A percentile compares a stretch with the other conserved stretches of the same genome.
These are phyloP conservation scores for Eurystomus glaucurus DNA, from an alignment of 2,797 vertebrate genomes.

Conservation along the genomic window DNA sequence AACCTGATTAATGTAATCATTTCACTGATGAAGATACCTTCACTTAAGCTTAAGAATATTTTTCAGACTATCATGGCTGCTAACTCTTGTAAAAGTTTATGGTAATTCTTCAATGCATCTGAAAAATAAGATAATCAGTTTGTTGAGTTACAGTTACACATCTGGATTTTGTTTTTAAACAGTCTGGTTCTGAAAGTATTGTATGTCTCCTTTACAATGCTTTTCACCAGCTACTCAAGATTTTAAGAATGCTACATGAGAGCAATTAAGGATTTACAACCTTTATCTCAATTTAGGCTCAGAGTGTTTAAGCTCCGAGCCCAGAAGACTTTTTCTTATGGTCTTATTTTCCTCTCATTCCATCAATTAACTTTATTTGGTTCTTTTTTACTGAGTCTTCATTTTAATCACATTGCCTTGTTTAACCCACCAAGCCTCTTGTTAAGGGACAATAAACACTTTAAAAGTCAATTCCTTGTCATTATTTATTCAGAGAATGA, in stretches of 20 bases:
- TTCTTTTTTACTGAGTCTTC: background rate
- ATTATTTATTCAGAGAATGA: slow-evolving; percentile 1
- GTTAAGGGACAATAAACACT: background rate
- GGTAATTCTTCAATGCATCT: background rate
- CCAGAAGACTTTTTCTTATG: background rate
- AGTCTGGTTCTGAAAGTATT: background rate
- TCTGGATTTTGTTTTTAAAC: background rate
- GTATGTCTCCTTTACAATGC: background rate
- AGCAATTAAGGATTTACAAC: background rate
- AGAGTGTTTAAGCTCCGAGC: background rate
- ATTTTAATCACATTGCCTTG: background rate
- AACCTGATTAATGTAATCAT: background rate
- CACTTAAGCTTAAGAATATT: background rate
- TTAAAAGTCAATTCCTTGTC: background rate
- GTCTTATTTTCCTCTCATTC: background rate
- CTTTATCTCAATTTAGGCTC: background rate
- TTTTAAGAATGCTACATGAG: background rate
- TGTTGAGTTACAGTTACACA: background rate
- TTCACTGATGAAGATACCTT: background rate
- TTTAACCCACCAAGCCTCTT: background rate
- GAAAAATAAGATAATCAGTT: background rate
- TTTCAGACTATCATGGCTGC: background rate
- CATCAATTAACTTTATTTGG: background rate
- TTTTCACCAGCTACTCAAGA: background rate
- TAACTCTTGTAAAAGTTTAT: background rate